Evolutionary conservation across 2,888 invertebrate genomes (phyloP).

Genomic region (Drosophila robusta): DNA sequence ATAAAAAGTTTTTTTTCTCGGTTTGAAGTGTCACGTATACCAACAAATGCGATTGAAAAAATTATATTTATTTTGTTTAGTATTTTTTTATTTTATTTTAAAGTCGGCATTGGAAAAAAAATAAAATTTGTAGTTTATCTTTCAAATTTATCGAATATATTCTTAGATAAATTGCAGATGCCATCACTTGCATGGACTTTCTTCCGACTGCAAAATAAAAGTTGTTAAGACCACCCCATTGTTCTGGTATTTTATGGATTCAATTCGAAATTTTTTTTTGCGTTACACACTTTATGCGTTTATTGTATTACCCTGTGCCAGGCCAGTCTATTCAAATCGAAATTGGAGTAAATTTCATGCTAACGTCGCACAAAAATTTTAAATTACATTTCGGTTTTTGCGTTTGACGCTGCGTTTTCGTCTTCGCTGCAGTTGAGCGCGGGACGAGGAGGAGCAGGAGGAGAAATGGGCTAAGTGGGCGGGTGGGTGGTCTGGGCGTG

Average conservation of each 20-base stretch:
- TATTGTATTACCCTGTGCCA: background rate
- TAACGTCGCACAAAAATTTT: constrained; percentile 55
- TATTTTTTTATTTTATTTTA: background rate
- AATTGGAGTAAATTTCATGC: constrained; percentile 39
- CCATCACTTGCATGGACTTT: too few relatives aligned
- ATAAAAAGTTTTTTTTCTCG: too few relatives aligned
- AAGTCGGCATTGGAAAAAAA: too few relatives aligned
- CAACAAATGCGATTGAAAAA: too few relatives aligned
- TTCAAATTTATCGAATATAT: too few relatives aligned
- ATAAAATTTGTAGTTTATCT: too few relatives aligned
- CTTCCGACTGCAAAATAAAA: too few relatives aligned
- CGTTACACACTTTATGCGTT: background rate
- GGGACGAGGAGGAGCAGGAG: background rate
- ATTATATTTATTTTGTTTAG: too few relatives aligned
- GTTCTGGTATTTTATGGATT: background rate
- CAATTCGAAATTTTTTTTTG: background rate
- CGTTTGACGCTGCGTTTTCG: constrained; percentile 35
- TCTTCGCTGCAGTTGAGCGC: constrained; percentile 14
- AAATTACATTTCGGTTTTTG: constrained; percentile 60
- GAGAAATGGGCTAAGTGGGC: background rate
- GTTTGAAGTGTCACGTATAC: too few relatives aligned
- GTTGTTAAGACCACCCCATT: background rate
- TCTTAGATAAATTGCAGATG: too few relatives aligned
- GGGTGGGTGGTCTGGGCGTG: constrained; percentile 9
- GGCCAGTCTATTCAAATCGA: constrained; percentile 9